A percentile compares a stretch with the other conserved stretches of the same genome.
These are phyloP conservation scores for Phalacrocorax carbo DNA, from an alignment of 2,113 vertebrate species.

Conservation along the genomic window DNA sequence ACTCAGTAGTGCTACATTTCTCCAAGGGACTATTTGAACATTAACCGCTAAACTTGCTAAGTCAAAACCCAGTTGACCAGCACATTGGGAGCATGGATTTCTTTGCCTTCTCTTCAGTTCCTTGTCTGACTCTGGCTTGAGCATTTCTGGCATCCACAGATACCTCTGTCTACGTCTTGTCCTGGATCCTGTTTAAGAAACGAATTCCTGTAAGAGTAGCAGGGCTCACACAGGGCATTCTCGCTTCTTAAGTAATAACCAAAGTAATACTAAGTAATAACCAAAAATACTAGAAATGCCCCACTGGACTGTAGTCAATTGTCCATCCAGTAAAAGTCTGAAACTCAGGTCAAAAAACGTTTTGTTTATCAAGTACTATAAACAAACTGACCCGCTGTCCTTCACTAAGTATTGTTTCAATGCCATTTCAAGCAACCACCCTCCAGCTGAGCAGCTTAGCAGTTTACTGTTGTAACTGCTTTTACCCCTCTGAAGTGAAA, in stretches of 20 bases:
- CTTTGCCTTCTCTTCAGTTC: neutral
- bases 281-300: neutral
- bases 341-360: neutral
- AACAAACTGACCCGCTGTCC: neutral
- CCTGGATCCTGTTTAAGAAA: neutral
- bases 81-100: neutral
- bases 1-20: neutral
- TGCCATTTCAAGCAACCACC: neutral
- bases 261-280: neutral
- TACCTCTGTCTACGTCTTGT: neutral
- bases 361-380: neutral
- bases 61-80: neutral
- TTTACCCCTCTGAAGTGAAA: neutral
- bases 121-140: neutral
- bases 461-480: neutral
- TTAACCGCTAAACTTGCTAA: neutral
- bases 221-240: neutral
- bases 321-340: neutral
- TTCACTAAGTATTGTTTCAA: neutral
- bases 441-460: neutral
- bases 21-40: neutral
- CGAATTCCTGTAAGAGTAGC: neutral
- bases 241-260: neutral
- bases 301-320: neutral
- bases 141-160: neutral